phyloP scores from a whole-genome alignment of 2,797 vertebrate species.

The Ciconia nigra region DNA sequence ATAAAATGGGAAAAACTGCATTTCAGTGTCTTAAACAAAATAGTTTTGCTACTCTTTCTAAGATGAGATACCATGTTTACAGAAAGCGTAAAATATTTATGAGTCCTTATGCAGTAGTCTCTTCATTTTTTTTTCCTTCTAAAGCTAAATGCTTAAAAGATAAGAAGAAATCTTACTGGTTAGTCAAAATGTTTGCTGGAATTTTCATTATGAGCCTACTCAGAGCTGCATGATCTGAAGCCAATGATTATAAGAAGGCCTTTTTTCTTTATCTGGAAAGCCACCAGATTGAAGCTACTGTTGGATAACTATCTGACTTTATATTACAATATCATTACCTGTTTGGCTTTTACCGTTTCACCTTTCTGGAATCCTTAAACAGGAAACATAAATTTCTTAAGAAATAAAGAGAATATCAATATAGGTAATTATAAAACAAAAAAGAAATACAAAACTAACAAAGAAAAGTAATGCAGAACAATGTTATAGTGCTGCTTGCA shows the following conservation, averaged over 20 bases:
- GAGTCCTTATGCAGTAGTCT: not conserved
- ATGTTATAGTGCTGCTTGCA: not conserved
- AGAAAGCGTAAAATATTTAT: not conserved
- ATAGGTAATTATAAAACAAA: not conserved
- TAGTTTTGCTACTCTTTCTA: not conserved
- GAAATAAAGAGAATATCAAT: not conserved
- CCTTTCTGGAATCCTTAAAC: not conserved
- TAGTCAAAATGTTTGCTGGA: not conserved
- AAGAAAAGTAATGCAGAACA: not conserved
- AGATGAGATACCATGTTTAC: not conserved
- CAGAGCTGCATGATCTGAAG: not conserved
- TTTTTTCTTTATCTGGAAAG: not conserved
- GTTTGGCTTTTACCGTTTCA: not conserved
- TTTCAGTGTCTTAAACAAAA: not conserved
- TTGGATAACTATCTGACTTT: not conserved
- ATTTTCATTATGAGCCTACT: not conserved
- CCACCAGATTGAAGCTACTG: not conserved
- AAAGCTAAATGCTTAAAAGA: not conserved
- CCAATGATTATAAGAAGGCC: not conserved
- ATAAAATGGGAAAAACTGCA: not conserved
- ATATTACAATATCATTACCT: not conserved
- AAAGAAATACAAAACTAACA: not conserved
- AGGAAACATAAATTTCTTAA: not conserved
- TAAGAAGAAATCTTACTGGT: not conserved
- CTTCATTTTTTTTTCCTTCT: not conserved